Percentiles rank a stretch among this genome's conserved stretches.
These are phyloP conservation scores for Ceuthmochares aereus DNA, from an alignment of 2,113 vertebrate species.

Conservation along the genomic window DNA sequence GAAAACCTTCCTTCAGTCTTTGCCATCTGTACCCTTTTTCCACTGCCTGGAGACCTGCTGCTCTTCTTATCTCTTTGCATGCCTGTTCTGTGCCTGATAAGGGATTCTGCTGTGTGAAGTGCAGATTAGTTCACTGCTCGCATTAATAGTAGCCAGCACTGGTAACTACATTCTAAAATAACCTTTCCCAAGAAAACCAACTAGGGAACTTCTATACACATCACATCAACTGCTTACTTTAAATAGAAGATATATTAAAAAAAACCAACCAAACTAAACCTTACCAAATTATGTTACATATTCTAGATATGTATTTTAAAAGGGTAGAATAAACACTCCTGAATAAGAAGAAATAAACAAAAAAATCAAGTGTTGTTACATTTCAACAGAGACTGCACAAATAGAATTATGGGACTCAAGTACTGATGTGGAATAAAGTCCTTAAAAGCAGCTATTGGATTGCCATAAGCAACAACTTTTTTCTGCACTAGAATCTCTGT, in stretches of 20 bases:
- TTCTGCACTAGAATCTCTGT: not conserved
- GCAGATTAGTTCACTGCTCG: conserved; percentile 23
- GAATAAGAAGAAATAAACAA: not conserved
- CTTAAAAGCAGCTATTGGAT: not conserved
- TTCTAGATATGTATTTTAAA: not conserved
- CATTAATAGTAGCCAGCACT: not conserved
- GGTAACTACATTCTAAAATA: not conserved
- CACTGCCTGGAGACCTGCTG: not conserved
- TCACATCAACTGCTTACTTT: not conserved
- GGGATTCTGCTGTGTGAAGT: conserved; percentile 23
- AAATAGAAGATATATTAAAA: not conserved
- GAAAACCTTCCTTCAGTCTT: not conserved
- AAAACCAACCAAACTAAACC: not conserved
- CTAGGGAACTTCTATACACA: not conserved
- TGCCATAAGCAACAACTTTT: not conserved
- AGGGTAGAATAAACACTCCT: not conserved
- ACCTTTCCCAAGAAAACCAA: not conserved
- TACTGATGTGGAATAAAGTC: not conserved
- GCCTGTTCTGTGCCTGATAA: conserved; percentile 10
- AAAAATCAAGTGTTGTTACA: not conserved
- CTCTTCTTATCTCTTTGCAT: not conserved
- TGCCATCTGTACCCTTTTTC: not conserved
- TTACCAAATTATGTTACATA: not conserved
- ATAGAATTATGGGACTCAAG: not conserved
- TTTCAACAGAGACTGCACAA: not conserved